A percentile compares a stretch with the other conserved stretches of the same genome.
Evolutionary conservation across 30 jellyfish, hydroid and myxozoan genomes (phyloP).

Genomic region (Chironex yamaguchii): DNA sequence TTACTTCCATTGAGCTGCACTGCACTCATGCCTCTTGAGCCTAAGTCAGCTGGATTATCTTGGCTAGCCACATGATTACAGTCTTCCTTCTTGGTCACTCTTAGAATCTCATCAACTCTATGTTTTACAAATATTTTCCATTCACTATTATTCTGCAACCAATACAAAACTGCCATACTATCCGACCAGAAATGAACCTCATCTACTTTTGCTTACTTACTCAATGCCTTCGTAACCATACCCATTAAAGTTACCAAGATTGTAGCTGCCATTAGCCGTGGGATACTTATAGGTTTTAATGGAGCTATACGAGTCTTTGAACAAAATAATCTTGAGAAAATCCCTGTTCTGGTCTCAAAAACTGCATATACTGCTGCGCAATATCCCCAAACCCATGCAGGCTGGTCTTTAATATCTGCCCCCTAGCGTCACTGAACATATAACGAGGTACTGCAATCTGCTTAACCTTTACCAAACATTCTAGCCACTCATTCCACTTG

Average conservation of each 20-base stretch:
- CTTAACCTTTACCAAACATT: neutral
- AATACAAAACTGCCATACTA: too few species aligned
- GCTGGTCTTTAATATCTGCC: neutral
- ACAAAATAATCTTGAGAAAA: too few species aligned
- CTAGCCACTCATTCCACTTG: constrained; percentile 3
- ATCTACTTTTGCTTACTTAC: neutral
- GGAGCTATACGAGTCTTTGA: constrained; percentile 66
- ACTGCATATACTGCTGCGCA: constrained; percentile 23
- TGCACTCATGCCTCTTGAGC: too few species aligned
- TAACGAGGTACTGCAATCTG: neutral
- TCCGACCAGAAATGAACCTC: too few species aligned
- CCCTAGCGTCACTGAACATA: neutral
- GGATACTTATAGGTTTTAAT: constrained; percentile 30
- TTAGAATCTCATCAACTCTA: too few species aligned
- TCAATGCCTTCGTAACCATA: neutral
- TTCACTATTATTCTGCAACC: too few species aligned
- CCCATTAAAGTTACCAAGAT: constrained; percentile 1
- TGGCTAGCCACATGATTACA: too few species aligned
- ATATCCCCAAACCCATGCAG: constrained; percentile 28
- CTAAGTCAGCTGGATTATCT: too few species aligned
- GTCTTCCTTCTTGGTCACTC: too few species aligned
- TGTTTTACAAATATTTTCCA: too few species aligned
- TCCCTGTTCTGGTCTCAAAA: neutral
- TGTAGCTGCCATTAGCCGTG: constrained; percentile 46
- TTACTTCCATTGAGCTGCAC: too few species aligned